Evolutionary conservation across 1,140 invertebrate species (phyloP), one percentile per base, ranked within the genome.

Genomic region (Bilobella aurantiaca): DNA sequence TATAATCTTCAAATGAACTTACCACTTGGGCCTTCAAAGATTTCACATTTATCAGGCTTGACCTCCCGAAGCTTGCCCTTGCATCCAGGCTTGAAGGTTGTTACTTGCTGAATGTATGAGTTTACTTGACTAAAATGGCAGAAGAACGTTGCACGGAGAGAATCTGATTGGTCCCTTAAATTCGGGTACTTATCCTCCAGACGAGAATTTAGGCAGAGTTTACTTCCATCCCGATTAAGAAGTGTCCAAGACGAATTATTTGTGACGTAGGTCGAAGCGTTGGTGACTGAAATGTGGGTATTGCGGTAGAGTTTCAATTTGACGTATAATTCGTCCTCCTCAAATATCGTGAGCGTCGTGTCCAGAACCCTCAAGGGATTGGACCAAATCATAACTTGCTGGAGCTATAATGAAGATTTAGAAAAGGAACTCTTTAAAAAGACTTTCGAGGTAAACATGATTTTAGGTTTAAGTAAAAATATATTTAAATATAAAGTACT

Each of bases 11-110:
- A 42, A 12, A 42, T n/a, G n/a, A n/a, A n/a, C n/a, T n/a, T 62
- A 66, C 65, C 27, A 62, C 62, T 66, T 27, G 65, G 12, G 1
- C 49, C 65, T n/a, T 61, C 12, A 3, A 56, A 32, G 8, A 59
- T 49, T 27, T 66, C 47, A 47, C 65, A 66, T n/a, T 57, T 25
- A 8, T 5, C 29, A 34, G 65, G 65, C 27, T 66, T 59, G 14
- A 66, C 28, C 58, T 57, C 53, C 8, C 8, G 21, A 12, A 23
- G 28, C 18, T 31, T 29, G 1, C 25, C 46, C 23, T 61, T 37
- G 29, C 65, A 66, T n/a, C 65, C 65, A 30, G 37, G 46, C 5
- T 31, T 21, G 27, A 66, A 34, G 23, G 60, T 31, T 30, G 49
- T 49, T 0, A 66, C 46, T 18, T 53, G 25, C 1, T 28, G 49